phyloP scores from a whole-genome alignment of 2,888 invertebrate genomes.

The Brachypterus glaber region DNA sequence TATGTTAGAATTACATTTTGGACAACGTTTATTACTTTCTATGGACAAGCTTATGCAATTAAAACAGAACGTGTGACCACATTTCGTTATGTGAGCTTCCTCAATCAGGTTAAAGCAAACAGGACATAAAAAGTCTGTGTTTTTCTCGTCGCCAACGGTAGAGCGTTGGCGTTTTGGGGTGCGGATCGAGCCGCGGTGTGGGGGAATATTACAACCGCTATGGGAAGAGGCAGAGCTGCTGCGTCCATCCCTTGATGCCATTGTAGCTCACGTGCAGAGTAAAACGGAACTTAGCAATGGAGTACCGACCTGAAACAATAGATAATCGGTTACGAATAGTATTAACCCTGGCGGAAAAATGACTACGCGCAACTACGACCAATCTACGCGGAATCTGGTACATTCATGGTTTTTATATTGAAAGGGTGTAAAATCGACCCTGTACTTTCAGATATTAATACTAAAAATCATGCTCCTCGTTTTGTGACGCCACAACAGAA shows the following conservation, averaged over 20 bases:
- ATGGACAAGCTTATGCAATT: constrained; percentile 65
- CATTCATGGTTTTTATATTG: no score
- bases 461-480: no score
- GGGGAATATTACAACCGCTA: constrained; percentile 36
- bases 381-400: no score
- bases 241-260: constrained; percentile 41
- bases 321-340: no score
- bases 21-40: constrained; percentile 61
- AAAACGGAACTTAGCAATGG: constrained; percentile 8
- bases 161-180: constrained; percentile 44
- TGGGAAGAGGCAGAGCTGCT: constrained; percentile 40
- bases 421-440: no score
- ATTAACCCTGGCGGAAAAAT: no score
- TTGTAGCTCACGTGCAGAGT: constrained; percentile 18
- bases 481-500: no score
- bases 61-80: constrained; percentile 88
- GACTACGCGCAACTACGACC: constrained; percentile 1
- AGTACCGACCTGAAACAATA: constrained; percentile 50
- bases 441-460: no score
- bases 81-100: constrained; percentile 83
- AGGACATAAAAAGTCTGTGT: constrained; percentile 61
- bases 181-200: constrained; percentile 39
- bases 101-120: constrained; percentile 83
- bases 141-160: constrained; percentile 55
- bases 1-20: constrained; percentile 69